Evolutionary conservation across 2,797 vertebrate genomes (phyloP).

Genomic region (Microtus californicus): DNA sequence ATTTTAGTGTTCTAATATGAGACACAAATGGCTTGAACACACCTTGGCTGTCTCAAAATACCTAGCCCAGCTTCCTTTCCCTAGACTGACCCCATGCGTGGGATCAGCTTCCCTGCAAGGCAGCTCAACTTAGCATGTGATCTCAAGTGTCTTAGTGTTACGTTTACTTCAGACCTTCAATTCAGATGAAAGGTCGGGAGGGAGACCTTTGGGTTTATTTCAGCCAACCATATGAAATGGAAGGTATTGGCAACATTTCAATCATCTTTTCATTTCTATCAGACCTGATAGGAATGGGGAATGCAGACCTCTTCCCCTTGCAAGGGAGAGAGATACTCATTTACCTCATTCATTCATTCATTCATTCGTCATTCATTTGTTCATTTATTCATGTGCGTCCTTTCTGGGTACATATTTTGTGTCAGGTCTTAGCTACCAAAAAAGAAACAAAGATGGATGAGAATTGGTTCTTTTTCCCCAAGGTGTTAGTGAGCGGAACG

Average conservation of each 20-base stretch:
- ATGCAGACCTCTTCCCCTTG: background rate
- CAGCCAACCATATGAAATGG: background rate
- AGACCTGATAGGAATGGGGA: background rate
- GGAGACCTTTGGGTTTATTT: background rate
- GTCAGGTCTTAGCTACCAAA: background rate
- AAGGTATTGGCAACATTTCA: background rate
- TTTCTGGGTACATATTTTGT: background rate
- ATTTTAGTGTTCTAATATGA: background rate
- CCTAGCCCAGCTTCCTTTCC: background rate
- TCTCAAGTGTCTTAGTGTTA: background rate
- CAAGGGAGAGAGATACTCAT: background rate
- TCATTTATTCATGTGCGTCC: background rate
- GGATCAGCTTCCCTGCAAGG: background rate
- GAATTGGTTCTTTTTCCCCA: slow-evolving; percentile 11
- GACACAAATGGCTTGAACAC: background rate
- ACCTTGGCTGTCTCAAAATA: background rate
- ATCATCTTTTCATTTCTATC: background rate
- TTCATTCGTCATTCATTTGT: background rate
- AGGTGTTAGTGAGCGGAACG: background rate
- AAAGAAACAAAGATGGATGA: background rate
- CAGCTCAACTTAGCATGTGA: background rate
- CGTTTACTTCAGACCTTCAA: background rate
- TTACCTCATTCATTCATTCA: background rate
- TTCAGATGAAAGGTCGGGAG: background rate
- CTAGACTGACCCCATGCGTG: background rate